A percentile compares a stretch with the other conserved stretches of the same genome.
phyloP scores from a whole-genome alignment of 2,797 vertebrate genomes.

The Mareca strepera region DNA sequence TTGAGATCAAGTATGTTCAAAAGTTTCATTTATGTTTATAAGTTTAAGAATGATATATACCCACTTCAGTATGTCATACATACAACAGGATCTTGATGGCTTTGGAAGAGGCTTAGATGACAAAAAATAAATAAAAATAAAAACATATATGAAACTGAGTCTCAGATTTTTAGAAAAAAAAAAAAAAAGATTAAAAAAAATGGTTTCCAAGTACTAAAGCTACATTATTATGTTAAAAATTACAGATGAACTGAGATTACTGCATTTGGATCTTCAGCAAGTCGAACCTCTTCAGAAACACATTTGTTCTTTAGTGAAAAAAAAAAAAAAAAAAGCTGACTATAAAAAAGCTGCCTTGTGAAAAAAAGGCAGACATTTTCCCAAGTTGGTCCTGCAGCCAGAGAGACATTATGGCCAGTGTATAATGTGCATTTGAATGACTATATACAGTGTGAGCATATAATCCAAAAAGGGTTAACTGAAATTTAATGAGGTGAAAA shows the following conservation, averaged over 20 bases:
- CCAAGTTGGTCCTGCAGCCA: background rate
- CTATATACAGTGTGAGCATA: background rate
- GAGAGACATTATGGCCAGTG: background rate
- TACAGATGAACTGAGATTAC: background rate
- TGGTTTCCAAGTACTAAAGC: background rate
- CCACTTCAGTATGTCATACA: background rate
- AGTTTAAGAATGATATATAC: background rate
- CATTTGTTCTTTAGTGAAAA: background rate
- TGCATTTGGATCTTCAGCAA: background rate
- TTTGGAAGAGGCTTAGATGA: background rate
- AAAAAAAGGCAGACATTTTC: background rate
- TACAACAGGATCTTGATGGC: background rate
- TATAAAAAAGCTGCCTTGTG: too few species aligned
- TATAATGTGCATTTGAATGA: background rate
- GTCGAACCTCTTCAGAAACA: background rate
- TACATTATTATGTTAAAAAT: background rate
- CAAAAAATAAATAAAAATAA: background rate
- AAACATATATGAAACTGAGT: background rate
- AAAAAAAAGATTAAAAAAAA: background rate
- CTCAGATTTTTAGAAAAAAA: background rate
- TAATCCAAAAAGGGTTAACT: background rate
- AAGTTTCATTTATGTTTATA: background rate
- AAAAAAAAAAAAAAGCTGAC: background rate
- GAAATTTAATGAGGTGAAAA: background rate
- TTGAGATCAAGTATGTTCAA: background rate